These are phyloP conservation scores for Oenanthe melanoleuca DNA, from an alignment of 2,113 vertebrate genomes.

Conservation along the genomic window DNA sequence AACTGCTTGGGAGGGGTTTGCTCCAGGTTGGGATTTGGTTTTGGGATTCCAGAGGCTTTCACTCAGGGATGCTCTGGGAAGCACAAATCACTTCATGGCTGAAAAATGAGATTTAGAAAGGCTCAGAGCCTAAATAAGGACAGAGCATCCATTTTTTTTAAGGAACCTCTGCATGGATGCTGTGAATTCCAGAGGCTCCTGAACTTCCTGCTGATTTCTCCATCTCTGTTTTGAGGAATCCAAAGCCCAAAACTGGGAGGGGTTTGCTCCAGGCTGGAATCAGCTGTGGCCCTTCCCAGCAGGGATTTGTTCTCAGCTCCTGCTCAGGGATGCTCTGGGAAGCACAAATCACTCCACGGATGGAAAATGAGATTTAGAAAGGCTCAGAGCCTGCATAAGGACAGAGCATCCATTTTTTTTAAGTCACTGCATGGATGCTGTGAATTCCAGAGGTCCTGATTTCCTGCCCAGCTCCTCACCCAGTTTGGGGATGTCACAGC, in stretches of 20 bases:
- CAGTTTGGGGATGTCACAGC: rapidly evolving
- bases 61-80: background rate
- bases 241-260: no score
- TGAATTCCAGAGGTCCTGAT: background rate
- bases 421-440: no score
- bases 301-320: background rate
- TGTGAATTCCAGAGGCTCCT: background rate
- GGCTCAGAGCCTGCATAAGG: no score
- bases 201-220: background rate
- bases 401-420: background rate
- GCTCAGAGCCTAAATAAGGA: background rate
- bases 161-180: background rate
- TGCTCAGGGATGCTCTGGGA: no score
- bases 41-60: background rate
- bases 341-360: no score
- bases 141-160: background rate
- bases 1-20: no score
- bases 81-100: background rate
- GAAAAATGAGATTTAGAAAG: background rate
- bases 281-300: background rate
- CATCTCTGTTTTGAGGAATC: no score
- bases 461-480: rapidly evolving
- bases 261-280: background rate
- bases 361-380: no score
- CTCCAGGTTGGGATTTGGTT: no score